phyloP scores from a whole-genome alignment of 2,888 invertebrate species.

The Acanthacorydalis orientalis region DNA sequence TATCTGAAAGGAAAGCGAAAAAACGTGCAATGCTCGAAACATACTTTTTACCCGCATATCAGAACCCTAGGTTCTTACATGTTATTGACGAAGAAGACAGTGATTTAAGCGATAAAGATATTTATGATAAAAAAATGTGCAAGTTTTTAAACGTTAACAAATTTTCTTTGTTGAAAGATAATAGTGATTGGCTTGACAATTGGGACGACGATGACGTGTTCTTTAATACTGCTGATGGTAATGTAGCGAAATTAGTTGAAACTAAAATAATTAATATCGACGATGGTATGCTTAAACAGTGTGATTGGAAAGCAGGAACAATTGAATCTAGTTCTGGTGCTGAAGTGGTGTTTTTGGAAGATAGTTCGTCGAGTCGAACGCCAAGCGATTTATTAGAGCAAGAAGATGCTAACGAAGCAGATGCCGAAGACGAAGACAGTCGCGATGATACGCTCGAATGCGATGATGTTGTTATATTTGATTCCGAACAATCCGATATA shows the following conservation, averaged over 20 bases:
- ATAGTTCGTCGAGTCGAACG: slow-evolving; percentile 37
- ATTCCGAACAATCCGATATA: not conserved
- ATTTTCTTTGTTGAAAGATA: slow-evolving; percentile 2
- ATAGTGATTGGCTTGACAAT: slow-evolving; percentile 1
- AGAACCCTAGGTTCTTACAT: slow-evolving; percentile 51
- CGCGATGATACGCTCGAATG: slow-evolving; percentile 4
- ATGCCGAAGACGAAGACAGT: slow-evolving; percentile 27
- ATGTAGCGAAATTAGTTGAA: slow-evolving; percentile 29
- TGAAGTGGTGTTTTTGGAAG: slow-evolving; percentile 52
- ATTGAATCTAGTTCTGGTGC: slow-evolving; percentile 24
- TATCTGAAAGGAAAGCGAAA: slow-evolving; percentile 28
- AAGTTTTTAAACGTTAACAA: slow-evolving; percentile 18
- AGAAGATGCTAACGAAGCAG: slow-evolving; percentile 25
- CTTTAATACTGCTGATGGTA: slow-evolving; percentile 22
- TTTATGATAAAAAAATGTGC: slow-evolving; percentile 19
- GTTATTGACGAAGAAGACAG: slow-evolving; percentile 66
- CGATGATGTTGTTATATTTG: not conserved
- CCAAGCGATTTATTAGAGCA: slow-evolving; percentile 40
- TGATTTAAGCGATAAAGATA: slow-evolving; percentile 40
- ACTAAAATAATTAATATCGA: slow-evolving; percentile 39
- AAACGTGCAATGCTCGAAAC: slow-evolving; percentile 36
- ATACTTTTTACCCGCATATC: slow-evolving; percentile 36
- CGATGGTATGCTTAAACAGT: slow-evolving; percentile 12
- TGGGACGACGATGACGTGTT: slow-evolving; percentile 30
- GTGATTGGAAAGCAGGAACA: slow-evolving; percentile 29